phyloP scores from a whole-genome alignment of 1,140 invertebrate species.

The Thaumetopoea pityocampa region DNA sequence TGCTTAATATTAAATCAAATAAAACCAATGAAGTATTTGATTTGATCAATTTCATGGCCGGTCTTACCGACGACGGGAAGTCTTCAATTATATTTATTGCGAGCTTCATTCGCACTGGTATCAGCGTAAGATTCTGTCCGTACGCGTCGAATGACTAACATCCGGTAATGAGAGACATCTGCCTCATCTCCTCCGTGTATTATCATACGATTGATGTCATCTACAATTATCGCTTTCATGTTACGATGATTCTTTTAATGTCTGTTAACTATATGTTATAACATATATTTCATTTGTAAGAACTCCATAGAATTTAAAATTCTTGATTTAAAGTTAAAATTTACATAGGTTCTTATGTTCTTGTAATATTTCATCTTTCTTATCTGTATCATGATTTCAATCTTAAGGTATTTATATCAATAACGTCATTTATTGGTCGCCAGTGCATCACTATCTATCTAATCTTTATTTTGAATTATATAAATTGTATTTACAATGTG shows the following conservation, averaged over 20 bases:
- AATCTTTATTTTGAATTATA: constrained; percentile 45
- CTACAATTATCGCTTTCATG: not conserved
- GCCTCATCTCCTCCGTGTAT: constrained; percentile 26
- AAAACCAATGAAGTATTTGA: constrained; percentile 17
- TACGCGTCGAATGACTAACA: constrained; percentile 57
- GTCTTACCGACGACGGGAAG: constrained; percentile 46
- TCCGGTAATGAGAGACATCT: constrained; percentile 58
- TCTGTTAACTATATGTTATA: not conserved
- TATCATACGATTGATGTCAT: constrained; percentile 6
- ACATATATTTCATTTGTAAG: not conserved
- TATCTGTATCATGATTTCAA: constrained; percentile 29
- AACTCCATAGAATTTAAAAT: too few relatives aligned
- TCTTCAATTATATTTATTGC: constrained; percentile 66
- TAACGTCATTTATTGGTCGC: constrained; percentile 35
- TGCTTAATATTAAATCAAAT: too few relatives aligned
- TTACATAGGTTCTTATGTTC: too few relatives aligned
- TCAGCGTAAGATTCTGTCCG: constrained; percentile 27
- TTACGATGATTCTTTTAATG: not conserved
- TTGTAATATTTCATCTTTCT: constrained; percentile 26
- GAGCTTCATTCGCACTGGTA: constrained; percentile 41
- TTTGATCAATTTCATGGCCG: constrained; percentile 39
- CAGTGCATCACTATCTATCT: constrained; percentile 32
- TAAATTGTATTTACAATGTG: constrained; percentile 45
- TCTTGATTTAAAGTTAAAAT: too few relatives aligned
- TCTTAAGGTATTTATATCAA: constrained; percentile 38